Evolutionary conservation across 2,888 invertebrate species (phyloP).

Genomic region (Drosophila pseudotakahashii): DNA sequence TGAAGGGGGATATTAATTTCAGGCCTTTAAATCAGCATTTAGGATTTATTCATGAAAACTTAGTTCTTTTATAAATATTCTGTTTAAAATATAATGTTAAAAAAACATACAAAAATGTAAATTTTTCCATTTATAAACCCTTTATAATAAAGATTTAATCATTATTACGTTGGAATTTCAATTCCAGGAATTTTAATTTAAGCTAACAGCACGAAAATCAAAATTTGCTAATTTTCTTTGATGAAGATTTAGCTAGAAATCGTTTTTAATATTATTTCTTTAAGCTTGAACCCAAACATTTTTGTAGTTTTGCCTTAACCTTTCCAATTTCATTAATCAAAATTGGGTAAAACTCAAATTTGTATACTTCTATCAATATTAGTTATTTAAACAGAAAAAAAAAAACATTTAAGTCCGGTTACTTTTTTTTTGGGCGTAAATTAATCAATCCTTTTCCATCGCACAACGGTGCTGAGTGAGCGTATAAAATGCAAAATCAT

Average conservation of each 20-base stretch:
- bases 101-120: no score
- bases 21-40: background rate
- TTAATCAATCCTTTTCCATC: conserved; percentile 45
- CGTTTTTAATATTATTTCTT: background rate
- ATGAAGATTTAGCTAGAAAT: background rate
- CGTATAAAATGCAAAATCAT: conserved; percentile 78
- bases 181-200: background rate
- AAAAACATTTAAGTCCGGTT: conserved; percentile 6
- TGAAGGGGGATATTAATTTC: background rate
- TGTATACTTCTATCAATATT: conserved; percentile 30
- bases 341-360: conserved; percentile 8
- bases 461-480: conserved; percentile 57
- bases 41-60: no score
- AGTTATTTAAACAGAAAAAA: conserved; percentile 16
- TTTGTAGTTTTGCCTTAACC: background rate
- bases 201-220: background rate
- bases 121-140: no score
- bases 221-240: background rate
- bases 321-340: conserved; percentile 25
- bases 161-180: background rate
- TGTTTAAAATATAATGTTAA: no score
- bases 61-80: no score
- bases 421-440: conserved; percentile 35
- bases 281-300: background rate
- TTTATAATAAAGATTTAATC: no score